A percentile compares a stretch with the other conserved stretches of the same genome.
phyloP scores from a whole-genome alignment of 2,888 invertebrate genomes.

The Tillus elongatus region DNA sequence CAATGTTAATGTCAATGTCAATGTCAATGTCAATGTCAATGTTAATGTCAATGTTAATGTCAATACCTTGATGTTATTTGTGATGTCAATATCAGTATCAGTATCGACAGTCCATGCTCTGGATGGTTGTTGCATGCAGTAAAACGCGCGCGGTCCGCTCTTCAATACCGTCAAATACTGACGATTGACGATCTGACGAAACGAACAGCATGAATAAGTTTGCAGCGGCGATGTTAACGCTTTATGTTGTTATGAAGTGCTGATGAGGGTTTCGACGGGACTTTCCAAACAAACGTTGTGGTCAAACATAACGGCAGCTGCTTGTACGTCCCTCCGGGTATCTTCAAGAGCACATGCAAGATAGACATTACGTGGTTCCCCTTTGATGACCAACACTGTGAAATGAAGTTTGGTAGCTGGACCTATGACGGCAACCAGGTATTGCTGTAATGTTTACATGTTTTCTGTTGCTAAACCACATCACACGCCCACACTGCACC shows the following conservation, averaged over 20 bases:
- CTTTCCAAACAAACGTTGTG: slow-evolving; percentile 99
- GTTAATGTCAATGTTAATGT: too few species aligned
- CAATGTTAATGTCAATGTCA: too few species aligned
- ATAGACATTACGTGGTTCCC: slow-evolving; percentile 99
- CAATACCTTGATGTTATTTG: too few species aligned
- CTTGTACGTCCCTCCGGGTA: slow-evolving; percentile 98
- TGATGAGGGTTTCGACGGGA: slow-evolving; percentile 99
- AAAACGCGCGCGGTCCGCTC: slow-evolving; percentile 23
- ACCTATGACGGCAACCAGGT: slow-evolving; percentile 97
- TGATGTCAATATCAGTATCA: too few species aligned
- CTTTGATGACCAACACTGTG: slow-evolving; percentile 99
- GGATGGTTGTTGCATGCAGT: slow-evolving; percentile 37
- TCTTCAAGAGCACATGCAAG: slow-evolving; percentile 99
- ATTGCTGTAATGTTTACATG: slow-evolving; percentile 41
- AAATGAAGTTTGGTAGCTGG: slow-evolving; percentile 99
- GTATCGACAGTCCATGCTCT: slow-evolving; percentile 25
- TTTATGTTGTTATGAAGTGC: slow-evolving; percentile 64
- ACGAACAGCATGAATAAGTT: slow-evolving; percentile 28
- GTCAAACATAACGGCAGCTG: slow-evolving; percentile 97
- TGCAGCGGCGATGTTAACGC: slow-evolving; percentile 35
- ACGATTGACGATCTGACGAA: slow-evolving; percentile 13
- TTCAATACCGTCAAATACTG: neutral
- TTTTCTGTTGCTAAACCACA: slow-evolving; percentile 29
- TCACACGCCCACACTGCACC: slow-evolving; percentile 22
- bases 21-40: too few species aligned